Conservation (phyloP, 2,888 invertebrate species). For the Chouioia cunea region DNA sequence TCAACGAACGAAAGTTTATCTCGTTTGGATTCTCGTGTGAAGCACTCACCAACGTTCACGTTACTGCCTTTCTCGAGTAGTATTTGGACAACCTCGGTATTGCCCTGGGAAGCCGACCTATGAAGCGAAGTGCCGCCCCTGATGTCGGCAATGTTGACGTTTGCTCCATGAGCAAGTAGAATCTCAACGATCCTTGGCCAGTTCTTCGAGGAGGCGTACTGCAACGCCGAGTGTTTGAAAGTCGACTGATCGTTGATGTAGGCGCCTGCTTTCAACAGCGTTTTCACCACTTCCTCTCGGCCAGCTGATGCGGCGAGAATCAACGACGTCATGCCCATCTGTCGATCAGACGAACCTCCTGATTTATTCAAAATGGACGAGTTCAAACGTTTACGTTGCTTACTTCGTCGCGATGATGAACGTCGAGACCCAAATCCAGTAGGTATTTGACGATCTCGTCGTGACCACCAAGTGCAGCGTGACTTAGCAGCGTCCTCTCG, state of each 20-base stretch:
- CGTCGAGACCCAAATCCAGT: slow-evolving; percentile 75
- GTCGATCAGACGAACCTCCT: slow-evolving; percentile 10
- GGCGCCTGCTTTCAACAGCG: slow-evolving; percentile 78
- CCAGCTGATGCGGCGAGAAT: slow-evolving; percentile 87
- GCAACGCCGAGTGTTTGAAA: slow-evolving; percentile 81
- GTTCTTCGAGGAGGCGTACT: slow-evolving; percentile 89
- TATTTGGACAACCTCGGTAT: slow-evolving; percentile 76
- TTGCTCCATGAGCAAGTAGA: slow-evolving; percentile 77
- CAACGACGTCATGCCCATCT: slow-evolving; percentile 81
- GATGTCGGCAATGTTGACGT: slow-evolving; percentile 78
- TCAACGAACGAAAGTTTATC: no score
- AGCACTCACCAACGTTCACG: slow-evolving; percentile 67
- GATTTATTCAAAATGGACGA: not conserved
- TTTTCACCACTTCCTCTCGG: slow-evolving; percentile 75
- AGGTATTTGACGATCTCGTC: slow-evolving; percentile 79
- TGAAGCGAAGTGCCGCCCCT: slow-evolving; percentile 83
- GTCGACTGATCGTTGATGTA: slow-evolving; percentile 82
- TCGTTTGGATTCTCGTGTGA: no score
- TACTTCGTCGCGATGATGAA: slow-evolving; percentile 81
- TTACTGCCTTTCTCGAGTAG: slow-evolving; percentile 73
- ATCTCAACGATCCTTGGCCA: slow-evolving; percentile 78
- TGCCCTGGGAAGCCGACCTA: slow-evolving; percentile 84
- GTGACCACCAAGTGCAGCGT: slow-evolving; percentile 85
- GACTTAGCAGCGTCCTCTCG: slow-evolving; percentile 80
- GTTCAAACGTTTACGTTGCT: slow-evolving; percentile 51